phyloP scores from a whole-genome alignment of 2,113 vertebrate genomes.

The Aegithalos caudatus region DNA sequence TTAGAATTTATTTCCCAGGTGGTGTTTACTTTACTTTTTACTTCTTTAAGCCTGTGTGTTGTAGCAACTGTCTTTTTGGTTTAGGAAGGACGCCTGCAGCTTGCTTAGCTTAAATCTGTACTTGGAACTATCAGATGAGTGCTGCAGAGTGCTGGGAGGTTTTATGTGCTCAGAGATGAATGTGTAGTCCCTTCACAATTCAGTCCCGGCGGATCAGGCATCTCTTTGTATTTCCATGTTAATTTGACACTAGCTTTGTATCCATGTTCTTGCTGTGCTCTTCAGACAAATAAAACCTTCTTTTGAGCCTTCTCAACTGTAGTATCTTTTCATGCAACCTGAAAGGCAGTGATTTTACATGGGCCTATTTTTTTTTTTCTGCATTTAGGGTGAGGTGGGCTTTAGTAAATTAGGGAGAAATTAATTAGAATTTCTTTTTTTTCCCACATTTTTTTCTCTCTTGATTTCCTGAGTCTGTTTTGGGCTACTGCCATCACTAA shows the following conservation, averaged over 20 bases:
- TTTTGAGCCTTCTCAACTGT: constrained; percentile 31
- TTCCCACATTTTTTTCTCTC: fast-evolving
- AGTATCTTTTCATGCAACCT: constrained; percentile 17
- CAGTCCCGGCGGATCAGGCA: constrained; percentile 31
- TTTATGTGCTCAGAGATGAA: constrained; percentile 6
- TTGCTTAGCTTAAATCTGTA: neutral
- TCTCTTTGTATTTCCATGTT: constrained; percentile 48
- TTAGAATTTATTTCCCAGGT: neutral
- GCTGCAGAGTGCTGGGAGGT: constrained; percentile 9
- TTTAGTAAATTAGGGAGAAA: neutral
- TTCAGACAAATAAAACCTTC: constrained; percentile 58
- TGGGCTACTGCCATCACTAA: neutral
- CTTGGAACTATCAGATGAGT: constrained; percentile 4
- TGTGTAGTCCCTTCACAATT: constrained; percentile 55
- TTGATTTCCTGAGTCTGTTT: neutral
- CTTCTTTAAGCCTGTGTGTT: neutral
- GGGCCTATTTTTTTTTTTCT: neutral
- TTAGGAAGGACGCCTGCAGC: neutral
- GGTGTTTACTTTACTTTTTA: neutral
- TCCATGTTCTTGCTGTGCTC: constrained; percentile 43
- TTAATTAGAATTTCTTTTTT: neutral
- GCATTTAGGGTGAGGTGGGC: neutral
- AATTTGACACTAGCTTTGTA: constrained; percentile 51
- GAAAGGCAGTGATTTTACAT: neutral
- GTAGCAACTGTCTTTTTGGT: neutral